phyloP scores from a whole-genome alignment of 2,797 vertebrate species.

The Podargus strigoides region DNA sequence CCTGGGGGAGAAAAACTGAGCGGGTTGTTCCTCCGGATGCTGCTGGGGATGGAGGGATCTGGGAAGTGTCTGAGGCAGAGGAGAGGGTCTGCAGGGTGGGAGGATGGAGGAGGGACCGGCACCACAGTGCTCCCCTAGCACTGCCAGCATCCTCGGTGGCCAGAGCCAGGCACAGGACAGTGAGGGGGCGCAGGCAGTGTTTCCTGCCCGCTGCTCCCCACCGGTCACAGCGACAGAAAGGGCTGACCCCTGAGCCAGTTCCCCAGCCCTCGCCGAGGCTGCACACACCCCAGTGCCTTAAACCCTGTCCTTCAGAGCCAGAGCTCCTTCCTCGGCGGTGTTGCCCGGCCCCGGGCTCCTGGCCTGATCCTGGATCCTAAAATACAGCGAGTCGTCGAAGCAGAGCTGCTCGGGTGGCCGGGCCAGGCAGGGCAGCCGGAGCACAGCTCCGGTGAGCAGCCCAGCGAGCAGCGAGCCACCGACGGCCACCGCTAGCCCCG shows the following conservation, averaged over 20 bases:
- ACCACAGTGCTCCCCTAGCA: too few species aligned
- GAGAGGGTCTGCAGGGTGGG: neutral
- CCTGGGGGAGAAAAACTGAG: fast-evolving
- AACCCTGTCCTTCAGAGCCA: neutral
- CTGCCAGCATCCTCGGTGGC: too few species aligned
- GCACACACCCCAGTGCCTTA: too few species aligned
- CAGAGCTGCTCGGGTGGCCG: conserved; percentile 71
- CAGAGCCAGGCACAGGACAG: too few species aligned
- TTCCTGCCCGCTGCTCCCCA: neutral
- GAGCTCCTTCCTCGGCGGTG: neutral
- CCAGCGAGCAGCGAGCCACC: conserved; percentile 70
- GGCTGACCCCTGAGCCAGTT: fast-evolving
- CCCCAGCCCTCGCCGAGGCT: fast-evolving
- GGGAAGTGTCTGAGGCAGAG: neutral
- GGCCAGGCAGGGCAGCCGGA: conserved; percentile 77
- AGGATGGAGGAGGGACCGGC: fast-evolving
- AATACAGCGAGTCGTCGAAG: conserved; percentile 81
- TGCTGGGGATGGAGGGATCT: fast-evolving
- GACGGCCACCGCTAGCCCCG: conserved; percentile 73
- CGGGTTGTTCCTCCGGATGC: neutral
- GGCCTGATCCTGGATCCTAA: conserved; percentile 65
- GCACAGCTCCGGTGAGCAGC: conserved; percentile 68
- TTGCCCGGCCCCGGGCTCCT: fast-evolving
- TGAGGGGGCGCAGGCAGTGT: too few species aligned
- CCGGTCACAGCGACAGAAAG: neutral